Evolutionary conservation across 2,888 invertebrate genomes (phyloP), one percentile per base, ranked within the genome.

Genomic region (Keiferia lycopersicella): DNA sequence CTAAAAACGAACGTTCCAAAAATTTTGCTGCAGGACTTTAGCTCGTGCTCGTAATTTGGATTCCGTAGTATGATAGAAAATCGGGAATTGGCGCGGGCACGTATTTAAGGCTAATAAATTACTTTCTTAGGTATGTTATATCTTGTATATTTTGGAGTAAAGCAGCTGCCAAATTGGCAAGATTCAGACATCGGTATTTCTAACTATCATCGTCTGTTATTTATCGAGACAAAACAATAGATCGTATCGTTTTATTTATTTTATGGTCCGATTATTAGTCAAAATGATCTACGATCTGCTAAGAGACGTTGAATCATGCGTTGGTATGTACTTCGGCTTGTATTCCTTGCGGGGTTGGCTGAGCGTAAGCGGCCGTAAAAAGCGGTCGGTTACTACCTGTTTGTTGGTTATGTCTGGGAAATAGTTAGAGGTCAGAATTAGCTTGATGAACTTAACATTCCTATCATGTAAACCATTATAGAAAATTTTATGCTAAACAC

Each of bases 201-300:
- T 7, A 3, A 41, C 14, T 41, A 14, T 41, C 41, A 14, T 1
- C 30, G 2, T 34, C 34, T 45, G n/a, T n/a, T 45, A 45, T 45
- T 45, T 45, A 45, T 45, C 45, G n/a, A 45, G 45, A 45, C 45
- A 45, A 16, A 45, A 45, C 45, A 45, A 45, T 45, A 45, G 16
- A 45, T 45, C 45, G 45, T 45, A 7, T 45, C n/a, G 45, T 45
- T 45, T 45, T 45, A 45, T 45, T 45, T 45, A 45, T 45, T 41
- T 16, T 58, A 60, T 60, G 59, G 50, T 59, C 64, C 60, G n/a
- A n/a, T 41, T 45, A 45, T 45, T 45, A n/a, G 45, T 45, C 45
- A 45, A 45, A 45, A 16, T 45, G 45, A 45, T 45, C 45, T n/a
- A 45, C n/a, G 45, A n/a, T 45, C 8, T 45, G 45, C 45, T 45